Conservation (phyloP, 2,888 invertebrate genomes). For the Dryobota labecula region DNA sequence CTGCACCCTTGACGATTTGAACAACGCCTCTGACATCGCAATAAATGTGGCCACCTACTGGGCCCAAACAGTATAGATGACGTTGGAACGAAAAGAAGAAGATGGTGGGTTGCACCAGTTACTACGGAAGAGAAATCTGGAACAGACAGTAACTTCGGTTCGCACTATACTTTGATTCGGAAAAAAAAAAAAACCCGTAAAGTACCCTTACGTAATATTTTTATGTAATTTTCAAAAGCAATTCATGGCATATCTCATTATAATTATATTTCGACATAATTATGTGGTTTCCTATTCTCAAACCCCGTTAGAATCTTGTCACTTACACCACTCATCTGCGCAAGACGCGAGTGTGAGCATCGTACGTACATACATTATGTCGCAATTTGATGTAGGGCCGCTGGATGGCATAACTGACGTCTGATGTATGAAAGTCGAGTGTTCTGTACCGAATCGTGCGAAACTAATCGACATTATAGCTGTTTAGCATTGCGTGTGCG, state of each 20-base stretch:
- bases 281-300: neutral
- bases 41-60: too few relatives aligned
- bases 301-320: conserved; percentile 23
- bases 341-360: conserved; percentile 44
- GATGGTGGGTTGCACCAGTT: neutral
- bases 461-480: conserved; percentile 70
- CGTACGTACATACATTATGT: conserved; percentile 48
- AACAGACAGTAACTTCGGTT: neutral
- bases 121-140: neutral
- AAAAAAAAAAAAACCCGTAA: neutral
- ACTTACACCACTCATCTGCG: conserved; percentile 38
- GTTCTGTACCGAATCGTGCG: conserved; percentile 66
- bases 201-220: too few relatives aligned
- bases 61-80: too few relatives aligned
- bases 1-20: too few relatives aligned
- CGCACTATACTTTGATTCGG: neutral
- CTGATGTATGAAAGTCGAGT: conserved; percentile 66
- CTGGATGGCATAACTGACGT: conserved; percentile 57
- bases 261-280: neutral
- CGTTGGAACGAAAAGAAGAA: too few relatives aligned
- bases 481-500: conserved; percentile 58
- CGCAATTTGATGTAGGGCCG: conserved; percentile 64
- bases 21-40: too few relatives aligned
- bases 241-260: neutral
- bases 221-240: neutral